Percentiles rank a stretch among this genome's conserved stretches.
Evolutionary conservation across 1,140 invertebrate genomes (phyloP).

Genomic region (Eciton burchellii): DNA sequence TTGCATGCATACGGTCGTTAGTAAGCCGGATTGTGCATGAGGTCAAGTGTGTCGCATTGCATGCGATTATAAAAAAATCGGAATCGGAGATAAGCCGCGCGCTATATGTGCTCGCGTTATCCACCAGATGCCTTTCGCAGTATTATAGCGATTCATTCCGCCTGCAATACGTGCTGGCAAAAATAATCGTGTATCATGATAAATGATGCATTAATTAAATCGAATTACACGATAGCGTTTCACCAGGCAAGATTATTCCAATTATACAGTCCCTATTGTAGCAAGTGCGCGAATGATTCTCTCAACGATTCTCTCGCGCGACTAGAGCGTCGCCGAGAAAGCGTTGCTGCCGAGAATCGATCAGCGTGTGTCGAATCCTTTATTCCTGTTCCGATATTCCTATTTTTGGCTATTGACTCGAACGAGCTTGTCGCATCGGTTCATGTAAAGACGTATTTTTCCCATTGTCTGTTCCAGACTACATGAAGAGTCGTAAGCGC

Average conservation of each 20-base stretch:
- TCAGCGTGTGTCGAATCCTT: too few relatives aligned
- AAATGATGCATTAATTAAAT: not conserved
- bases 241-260: not conserved
- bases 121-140: slow-evolving; percentile 28
- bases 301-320: not conserved
- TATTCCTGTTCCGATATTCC: too few relatives aligned
- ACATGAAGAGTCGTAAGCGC: slow-evolving; percentile 85
- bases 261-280: not conserved
- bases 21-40: slow-evolving; percentile 58
- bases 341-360: too few relatives aligned
- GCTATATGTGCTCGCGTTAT: slow-evolving; percentile 14
- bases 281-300: not conserved
- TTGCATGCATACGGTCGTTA: slow-evolving; percentile 48
- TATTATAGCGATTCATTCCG: not conserved
- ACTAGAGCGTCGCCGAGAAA: not conserved
- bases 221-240: not conserved
- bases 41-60: slow-evolving; percentile 65
- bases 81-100: slow-evolving; percentile 47
- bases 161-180: slow-evolving; percentile 6
- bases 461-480: slow-evolving; percentile 80
- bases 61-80: slow-evolving; percentile 56
- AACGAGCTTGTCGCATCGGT: not conserved
- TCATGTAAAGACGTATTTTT: slow-evolving; percentile 44
- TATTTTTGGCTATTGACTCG: not conserved
- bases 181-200: not conserved